Base-by-base conservation (phyloP, 2,113 vertebrate species). In the Psittacus erithacus region DNA sequence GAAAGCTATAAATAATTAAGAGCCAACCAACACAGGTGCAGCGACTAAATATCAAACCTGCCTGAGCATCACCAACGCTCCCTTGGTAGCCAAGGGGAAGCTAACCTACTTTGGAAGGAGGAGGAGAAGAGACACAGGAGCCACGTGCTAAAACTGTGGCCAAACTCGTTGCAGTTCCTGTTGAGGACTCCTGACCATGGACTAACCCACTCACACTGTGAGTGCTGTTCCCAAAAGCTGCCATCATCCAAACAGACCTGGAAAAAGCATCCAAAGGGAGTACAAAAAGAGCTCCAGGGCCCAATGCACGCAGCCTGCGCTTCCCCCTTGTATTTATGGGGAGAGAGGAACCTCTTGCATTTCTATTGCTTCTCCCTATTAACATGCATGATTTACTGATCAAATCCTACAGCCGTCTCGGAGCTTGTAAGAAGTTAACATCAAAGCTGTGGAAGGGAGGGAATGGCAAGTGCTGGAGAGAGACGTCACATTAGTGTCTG, bases 401-500 rank as follows among this genome's bases (percentile, higher is more conserved):
- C 96, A 89, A 43, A 98, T 98, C 98, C 97, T 95, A 67, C 97
- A 97, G 97, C 96, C 90, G 76, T 75, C 92, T 64, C 64, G 4
- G 62, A 91, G 93, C 77, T 73, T 82, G 96, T 97, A 89, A 94
- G 94, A 94, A 98, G 97, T 97, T 75, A 93, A 94, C 98, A 98
- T 98, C 98, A 98, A 98, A 98, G 97, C 96, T 15, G 7, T 70
- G 88, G 78, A 73, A 93, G 62, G 96, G 79, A 95, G 86, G 95
- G 91, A 82, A 92, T 81, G 86, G 89, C 84, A 89, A 85, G 80
- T 47, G 95, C 65, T 63, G 86, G 80, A 86, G 81, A 93, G 85
- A 96, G 96, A 83, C 94, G 97, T 97, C 94, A 92, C 46, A 90
- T 90, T 46, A 92, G 80, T 44, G 96, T 98, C 97, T 97, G 90